Conservation (phyloP, 2,888 invertebrate genomes). For the Pimpla rufipes region DNA sequence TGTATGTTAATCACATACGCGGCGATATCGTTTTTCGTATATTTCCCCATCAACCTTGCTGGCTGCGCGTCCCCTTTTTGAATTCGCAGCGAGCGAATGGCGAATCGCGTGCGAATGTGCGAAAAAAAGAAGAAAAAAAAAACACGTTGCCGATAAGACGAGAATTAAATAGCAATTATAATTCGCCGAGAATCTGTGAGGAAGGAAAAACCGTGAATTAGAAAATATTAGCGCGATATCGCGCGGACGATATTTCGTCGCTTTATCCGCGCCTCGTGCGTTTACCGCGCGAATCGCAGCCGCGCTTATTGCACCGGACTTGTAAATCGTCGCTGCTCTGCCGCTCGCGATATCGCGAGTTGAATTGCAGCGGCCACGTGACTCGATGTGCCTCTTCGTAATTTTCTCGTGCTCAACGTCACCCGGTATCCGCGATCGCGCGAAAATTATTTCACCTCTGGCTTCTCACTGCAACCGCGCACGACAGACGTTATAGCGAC, state of each 20-base stretch:
- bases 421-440: constrained; percentile 34
- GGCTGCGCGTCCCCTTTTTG: no score
- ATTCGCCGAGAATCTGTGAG: no score
- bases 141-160: no score
- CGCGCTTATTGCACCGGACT: no score
- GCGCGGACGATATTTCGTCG: constrained; percentile 24
- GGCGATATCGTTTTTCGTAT: no score
- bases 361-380: constrained; percentile 28
- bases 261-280: constrained; percentile 35
- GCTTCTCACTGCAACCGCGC: not conserved
- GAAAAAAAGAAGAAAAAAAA: no score
- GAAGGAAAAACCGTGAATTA: no score
- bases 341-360: constrained; percentile 38
- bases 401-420: constrained; percentile 11
- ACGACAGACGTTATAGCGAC: constrained; percentile 14
- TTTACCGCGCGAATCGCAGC: constrained; percentile 43
- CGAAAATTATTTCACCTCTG: constrained; percentile 29
- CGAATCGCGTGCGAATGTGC: no score
- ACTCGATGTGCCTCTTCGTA: constrained; percentile 8
- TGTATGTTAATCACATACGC: no score
- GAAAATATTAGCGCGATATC: constrained; percentile 40
- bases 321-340: constrained; percentile 55
- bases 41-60: no score
- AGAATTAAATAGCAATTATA: no score
- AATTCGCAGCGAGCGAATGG: no score